Conservation (phyloP, 2,113 vertebrate species). For the Gobiocypris rarus region DNA sequence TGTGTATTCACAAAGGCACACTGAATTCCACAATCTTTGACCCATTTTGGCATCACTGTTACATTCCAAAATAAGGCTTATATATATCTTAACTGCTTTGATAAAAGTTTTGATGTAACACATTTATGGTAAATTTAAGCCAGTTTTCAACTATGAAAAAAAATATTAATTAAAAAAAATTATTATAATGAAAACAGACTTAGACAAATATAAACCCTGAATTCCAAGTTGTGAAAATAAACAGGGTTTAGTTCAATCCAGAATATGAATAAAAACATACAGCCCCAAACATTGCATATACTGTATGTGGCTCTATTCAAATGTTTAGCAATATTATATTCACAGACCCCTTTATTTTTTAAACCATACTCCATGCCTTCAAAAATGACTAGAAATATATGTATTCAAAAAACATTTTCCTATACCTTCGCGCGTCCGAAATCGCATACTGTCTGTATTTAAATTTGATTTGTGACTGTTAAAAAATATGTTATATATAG, state of each 20-base stretch:
- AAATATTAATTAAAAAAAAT: no score
- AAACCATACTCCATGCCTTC: not conserved
- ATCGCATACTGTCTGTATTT: no score
- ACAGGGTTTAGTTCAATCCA: not conserved
- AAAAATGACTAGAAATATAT: no score
- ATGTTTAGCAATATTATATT: not conserved
- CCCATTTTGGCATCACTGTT: constrained; percentile 29
- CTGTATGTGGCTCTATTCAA: not conserved
- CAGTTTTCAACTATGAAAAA: not conserved
- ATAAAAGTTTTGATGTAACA: not conserved
- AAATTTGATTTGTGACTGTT: no score
- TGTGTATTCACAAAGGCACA: constrained; percentile 37
- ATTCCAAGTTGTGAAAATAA: constrained; percentile 1
- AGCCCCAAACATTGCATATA: constrained; percentile 2
- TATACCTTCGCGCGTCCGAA: no score
- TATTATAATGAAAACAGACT: not conserved
- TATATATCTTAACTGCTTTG: not conserved
- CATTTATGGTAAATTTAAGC: not conserved
- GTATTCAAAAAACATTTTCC: no score
- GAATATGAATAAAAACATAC: constrained; percentile 1
- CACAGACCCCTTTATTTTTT: not conserved
- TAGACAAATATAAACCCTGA: not conserved
- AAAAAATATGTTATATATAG: no score
- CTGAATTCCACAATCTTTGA: constrained; percentile 19
- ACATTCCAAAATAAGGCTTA: constrained; percentile 29